Percentiles rank a stretch among this genome's conserved stretches.
Evolutionary conservation across 2,797 vertebrate genomes (phyloP).

Genomic region (Moxostoma hubbsi): DNA sequence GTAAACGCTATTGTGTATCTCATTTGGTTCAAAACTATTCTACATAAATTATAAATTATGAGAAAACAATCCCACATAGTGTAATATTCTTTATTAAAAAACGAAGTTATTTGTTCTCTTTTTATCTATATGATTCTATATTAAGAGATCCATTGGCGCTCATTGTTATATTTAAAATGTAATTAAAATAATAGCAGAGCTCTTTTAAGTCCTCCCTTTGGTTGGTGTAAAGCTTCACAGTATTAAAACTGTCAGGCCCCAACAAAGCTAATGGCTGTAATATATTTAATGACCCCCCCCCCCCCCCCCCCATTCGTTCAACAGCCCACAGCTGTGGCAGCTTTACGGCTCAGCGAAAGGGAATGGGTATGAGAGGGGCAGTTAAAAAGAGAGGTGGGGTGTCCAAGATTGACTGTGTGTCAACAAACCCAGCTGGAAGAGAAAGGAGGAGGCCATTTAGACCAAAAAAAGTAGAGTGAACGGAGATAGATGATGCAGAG

Average conservation of each 20-base stretch:
- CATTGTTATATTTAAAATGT: conserved; percentile 88
- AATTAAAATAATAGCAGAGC: conserved; percentile 82
- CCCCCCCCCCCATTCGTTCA: conserved; percentile 83
- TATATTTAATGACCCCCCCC: conserved; percentile 80
- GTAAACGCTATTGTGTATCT: no score
- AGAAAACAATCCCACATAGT: no score
- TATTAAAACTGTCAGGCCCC: conserved; percentile 90
- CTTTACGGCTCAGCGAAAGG: conserved; percentile 87
- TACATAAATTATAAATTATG: no score
- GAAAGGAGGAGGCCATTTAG: conserved; percentile 84
- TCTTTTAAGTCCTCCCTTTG: conserved; percentile 73
- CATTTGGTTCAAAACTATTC: no score
- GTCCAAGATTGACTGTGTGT: conserved; percentile 88
- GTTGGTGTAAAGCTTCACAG: conserved; percentile 82
- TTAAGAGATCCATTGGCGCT: conserved; percentile 42
- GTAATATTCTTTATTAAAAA: no score
- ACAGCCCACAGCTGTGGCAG: conserved; percentile 96
- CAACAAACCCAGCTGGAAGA: conserved; percentile 96
- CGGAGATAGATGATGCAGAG: conserved; percentile 83
- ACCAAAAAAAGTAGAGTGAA: conserved; percentile 68
- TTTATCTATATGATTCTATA: conserved; percentile 1
- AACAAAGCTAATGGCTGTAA: conserved; percentile 89
- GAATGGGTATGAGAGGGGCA: conserved; percentile 52
- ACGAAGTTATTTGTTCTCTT: neutral
- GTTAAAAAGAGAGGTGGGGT: conserved; percentile 59